phyloP scores from a whole-genome alignment of 2,888 invertebrate species.

The Monopis laevigella region DNA sequence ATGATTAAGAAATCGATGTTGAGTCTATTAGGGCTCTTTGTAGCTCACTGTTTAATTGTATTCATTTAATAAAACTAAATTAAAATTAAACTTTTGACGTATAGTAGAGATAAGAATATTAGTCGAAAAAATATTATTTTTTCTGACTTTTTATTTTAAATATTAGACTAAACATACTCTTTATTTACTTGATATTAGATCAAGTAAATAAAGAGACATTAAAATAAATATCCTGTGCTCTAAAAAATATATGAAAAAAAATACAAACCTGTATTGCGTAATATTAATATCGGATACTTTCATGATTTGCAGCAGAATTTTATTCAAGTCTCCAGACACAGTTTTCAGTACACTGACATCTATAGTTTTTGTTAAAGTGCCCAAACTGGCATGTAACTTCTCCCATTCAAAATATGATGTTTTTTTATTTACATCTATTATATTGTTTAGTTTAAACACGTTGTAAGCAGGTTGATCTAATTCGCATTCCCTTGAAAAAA shows the following conservation, averaged over 20 bases:
- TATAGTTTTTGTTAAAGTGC: constrained; percentile 59
- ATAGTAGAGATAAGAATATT: too few relatives aligned
- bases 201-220: too few relatives aligned
- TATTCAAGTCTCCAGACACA: constrained; percentile 65
- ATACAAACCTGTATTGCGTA: constrained; percentile 60
- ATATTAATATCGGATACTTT: constrained; percentile 69
- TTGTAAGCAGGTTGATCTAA: constrained; percentile 76
- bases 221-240: too few relatives aligned
- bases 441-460: constrained; percentile 75
- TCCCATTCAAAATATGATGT: constrained; percentile 73
- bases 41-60: too few relatives aligned
- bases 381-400: constrained; percentile 63
- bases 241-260: not conserved
- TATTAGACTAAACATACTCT: too few relatives aligned
- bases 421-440: constrained; percentile 74
- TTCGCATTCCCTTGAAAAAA: constrained; percentile 72
- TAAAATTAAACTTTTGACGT: too few relatives aligned
- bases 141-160: too few relatives aligned
- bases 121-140: too few relatives aligned
- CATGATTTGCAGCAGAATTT: constrained; percentile 66
- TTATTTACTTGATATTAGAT: too few relatives aligned
- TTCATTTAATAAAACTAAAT: too few relatives aligned
- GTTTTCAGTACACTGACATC: constrained; percentile 62
- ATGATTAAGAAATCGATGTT: too few relatives aligned
- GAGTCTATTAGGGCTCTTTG: too few relatives aligned